Evolutionary conservation across 92 coral and sea anemone species (phyloP).

Genomic region (Muricea muricata): DNA sequence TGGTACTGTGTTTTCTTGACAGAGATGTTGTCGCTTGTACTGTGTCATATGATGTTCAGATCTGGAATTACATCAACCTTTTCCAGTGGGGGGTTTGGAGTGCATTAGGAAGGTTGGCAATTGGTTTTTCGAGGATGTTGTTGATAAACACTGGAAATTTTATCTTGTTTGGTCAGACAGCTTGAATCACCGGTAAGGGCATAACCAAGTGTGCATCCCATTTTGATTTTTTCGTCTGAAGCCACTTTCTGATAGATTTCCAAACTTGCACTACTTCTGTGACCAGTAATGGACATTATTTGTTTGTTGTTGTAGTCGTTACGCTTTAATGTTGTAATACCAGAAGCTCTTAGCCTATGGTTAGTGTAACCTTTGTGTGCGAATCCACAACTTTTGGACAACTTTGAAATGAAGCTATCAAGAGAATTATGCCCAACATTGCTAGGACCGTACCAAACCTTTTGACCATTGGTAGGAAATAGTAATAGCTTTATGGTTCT

Average conservation of each 20-base stretch:
- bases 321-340: background rate
- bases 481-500: background rate
- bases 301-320: background rate
- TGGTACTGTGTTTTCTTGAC: background rate
- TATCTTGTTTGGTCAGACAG: background rate
- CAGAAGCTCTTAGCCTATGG: background rate
- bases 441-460: background rate
- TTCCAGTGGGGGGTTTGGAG: background rate
- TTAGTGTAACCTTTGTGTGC: background rate
- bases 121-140: background rate
- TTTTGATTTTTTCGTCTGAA: background rate
- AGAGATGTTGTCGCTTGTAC: background rate
- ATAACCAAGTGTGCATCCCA: conserved; percentile 3
- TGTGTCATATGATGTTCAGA: background rate
- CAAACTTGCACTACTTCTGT: background rate
- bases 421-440: background rate
- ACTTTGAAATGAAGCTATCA: background rate
- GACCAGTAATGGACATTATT: conserved; percentile 11
- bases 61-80: background rate
- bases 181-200: background rate
- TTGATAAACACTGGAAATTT: background rate
- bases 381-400: background rate
- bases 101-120: background rate
- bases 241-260: background rate
- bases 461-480: background rate